Conservation (phyloP, 2,113 vertebrate species). For the Pygoscelis antarcticus region DNA sequence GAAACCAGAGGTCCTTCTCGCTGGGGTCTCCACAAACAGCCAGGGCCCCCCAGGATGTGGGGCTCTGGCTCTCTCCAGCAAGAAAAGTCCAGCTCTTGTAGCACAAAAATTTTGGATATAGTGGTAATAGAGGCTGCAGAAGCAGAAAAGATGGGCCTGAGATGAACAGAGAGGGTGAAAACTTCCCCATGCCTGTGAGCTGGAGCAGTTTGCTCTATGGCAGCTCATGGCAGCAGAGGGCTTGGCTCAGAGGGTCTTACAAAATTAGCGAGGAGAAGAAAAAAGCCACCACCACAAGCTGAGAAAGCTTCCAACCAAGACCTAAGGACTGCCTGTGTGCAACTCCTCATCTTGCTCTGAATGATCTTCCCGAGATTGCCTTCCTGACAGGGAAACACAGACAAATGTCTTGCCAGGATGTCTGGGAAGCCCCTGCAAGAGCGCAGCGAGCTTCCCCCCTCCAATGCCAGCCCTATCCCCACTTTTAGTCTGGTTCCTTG, state of each 20-base stretch:
- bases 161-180: background rate
- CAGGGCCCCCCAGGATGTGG: background rate
- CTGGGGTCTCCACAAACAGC: background rate
- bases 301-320: background rate
- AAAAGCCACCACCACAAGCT: background rate
- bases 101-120: background rate
- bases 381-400: background rate
- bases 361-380: background rate
- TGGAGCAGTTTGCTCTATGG: background rate
- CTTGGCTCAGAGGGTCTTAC: background rate
- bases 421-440: background rate
- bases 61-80: background rate
- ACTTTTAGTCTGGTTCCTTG: too few species aligned
- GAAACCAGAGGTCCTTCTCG: background rate
- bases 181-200: background rate
- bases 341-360: background rate
- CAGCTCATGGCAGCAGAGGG: background rate
- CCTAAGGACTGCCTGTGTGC: background rate
- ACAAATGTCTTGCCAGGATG: background rate
- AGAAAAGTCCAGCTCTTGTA: background rate
- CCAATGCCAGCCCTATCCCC: background rate
- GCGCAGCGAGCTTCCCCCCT: rapidly evolving
- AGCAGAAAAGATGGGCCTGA: background rate
- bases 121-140: background rate
- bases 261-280: background rate